phyloP scores from a whole-genome alignment of 2,113 vertebrate genomes.

The Arenaria interpres region DNA sequence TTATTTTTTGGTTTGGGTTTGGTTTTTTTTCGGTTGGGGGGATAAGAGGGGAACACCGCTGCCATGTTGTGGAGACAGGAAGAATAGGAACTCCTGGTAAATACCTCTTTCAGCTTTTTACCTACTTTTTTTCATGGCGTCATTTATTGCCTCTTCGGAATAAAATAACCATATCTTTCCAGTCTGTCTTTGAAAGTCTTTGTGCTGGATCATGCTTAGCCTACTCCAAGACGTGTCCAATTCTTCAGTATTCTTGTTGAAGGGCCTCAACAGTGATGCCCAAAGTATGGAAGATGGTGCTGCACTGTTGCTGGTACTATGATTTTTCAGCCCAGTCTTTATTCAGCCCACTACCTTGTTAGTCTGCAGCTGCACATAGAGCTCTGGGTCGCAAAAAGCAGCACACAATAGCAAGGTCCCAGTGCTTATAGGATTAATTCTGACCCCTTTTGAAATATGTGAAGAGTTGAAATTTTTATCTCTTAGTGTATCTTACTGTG shows the following conservation, averaged over 20 bases:
- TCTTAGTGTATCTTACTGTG: neutral
- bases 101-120: neutral
- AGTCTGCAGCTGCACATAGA: neutral
- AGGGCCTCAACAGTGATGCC: neutral
- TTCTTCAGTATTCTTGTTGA: neutral
- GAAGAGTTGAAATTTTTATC: neutral
- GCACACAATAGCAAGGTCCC: neutral
- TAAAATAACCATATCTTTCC: neutral
- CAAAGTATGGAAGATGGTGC: neutral
- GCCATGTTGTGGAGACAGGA: neutral
- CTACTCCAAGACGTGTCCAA: neutral
- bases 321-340: neutral
- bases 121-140: neutral
- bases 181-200: neutral
- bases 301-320: neutral
- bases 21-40: fast-evolving
- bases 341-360: neutral
- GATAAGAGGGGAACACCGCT: neutral
- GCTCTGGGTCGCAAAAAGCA: neutral
- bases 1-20: neutral
- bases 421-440: neutral
- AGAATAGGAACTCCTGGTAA: neutral
- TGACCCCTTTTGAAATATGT: neutral
- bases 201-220: neutral
- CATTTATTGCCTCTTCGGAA: fast-evolving